These are phyloP conservation scores for Platycheirus rosarum DNA, from an alignment of 2,888 invertebrate genomes.

Conservation along the genomic window DNA sequence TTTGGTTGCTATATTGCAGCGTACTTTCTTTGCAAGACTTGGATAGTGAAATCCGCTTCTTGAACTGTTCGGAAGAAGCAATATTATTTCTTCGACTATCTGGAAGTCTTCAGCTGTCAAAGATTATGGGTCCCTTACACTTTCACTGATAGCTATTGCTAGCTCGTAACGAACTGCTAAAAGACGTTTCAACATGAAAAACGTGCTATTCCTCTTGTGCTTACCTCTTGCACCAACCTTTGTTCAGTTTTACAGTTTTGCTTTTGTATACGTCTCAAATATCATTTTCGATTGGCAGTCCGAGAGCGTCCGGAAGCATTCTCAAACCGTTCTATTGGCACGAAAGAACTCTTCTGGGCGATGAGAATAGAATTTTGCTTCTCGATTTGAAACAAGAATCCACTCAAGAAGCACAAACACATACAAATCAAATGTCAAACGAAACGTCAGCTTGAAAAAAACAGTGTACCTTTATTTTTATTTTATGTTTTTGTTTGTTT, in stretches of 20 bases:
- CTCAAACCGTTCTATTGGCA: too few species aligned
- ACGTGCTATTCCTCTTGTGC: neutral
- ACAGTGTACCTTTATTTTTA: too few species aligned
- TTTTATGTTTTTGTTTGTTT: too few species aligned
- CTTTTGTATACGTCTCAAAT: neutral
- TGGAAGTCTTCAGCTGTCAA: neutral
- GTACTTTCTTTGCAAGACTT: slow-evolving; percentile 7
- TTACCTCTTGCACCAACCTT: neutral
- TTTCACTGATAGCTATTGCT: neutral
- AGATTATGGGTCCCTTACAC: neutral
- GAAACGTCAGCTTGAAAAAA: too few species aligned
- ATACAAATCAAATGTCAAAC: too few species aligned
- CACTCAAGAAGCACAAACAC: too few species aligned
- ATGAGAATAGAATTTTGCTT: too few species aligned
- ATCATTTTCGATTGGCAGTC: too few species aligned
- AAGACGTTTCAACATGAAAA: neutral
- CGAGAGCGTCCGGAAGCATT: too few species aligned
- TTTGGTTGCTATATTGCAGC: slow-evolving; percentile 3
- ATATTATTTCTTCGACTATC: slow-evolving; percentile 4
- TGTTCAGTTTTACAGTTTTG: neutral
- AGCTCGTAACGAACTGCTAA: neutral
- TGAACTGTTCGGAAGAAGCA: neutral
- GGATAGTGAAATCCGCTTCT: slow-evolving; percentile 2
- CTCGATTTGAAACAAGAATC: too few species aligned
- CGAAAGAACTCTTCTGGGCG: too few species aligned